Evolutionary conservation across 1,140 invertebrate species (phyloP).

Genomic region (Aphelenchoides besseyi): DNA sequence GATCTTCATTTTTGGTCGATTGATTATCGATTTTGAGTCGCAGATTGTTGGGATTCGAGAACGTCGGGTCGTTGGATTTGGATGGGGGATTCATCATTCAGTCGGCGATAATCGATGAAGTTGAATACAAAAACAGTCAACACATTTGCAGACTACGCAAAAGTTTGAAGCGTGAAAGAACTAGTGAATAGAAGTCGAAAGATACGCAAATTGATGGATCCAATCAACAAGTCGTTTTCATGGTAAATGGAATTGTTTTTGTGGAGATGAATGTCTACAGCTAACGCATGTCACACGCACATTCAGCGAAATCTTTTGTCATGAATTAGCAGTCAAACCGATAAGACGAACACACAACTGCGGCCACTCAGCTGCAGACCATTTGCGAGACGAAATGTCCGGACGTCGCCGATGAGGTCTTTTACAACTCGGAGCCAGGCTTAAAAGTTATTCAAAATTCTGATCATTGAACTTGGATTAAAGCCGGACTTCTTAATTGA

Average conservation of each 20-base stretch:
- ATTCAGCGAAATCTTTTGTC: background rate
- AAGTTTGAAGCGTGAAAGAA: background rate
- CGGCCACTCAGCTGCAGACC: background rate
- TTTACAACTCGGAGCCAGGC: too few species aligned
- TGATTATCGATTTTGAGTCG: background rate
- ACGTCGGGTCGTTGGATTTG: background rate
- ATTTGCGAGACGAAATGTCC: too few species aligned
- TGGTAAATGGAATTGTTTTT: background rate
- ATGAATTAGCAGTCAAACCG: background rate
- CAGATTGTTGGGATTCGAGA: background rate
- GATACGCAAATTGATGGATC: background rate
- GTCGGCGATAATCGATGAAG: background rate
- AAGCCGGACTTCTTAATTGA: too few species aligned
- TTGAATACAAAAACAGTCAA: background rate
- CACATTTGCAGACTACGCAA: background rate
- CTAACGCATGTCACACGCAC: background rate
- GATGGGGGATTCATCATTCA: background rate
- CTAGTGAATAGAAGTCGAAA: background rate
- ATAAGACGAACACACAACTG: background rate
- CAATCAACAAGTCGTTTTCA: background rate
- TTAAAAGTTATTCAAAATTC: too few species aligned
- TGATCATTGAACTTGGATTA: too few species aligned
- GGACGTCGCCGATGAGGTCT: too few species aligned
- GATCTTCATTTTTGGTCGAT: slow-evolving; percentile 7
- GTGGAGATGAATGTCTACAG: background rate